Base-by-base conservation (phyloP, 2,888 invertebrate species). In the Miltochrista miniata region DNA sequence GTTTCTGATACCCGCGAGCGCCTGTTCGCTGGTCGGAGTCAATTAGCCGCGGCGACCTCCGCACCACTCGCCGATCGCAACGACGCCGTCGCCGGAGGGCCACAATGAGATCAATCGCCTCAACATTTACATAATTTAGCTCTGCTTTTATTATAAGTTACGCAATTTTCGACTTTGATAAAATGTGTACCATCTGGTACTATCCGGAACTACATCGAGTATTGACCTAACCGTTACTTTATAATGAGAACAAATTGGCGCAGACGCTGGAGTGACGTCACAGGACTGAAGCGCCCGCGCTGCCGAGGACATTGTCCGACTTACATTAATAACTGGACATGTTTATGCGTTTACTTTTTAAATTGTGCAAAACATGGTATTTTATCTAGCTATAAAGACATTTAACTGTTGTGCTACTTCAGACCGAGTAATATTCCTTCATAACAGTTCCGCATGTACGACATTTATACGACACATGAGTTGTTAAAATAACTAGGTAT, bases 201-300 rank as follows among this genome's bases (percentile, higher is more conserved):
- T 14, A 46, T 42, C 9, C 13, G 55, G 69, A 72, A 78, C 77
- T 69, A 74, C 72, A 76, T 75, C 78, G 72, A 64, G 80, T 73
- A 60, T 49, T 56, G 63, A 78, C 78, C 67, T 78, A 81, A 75
- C 77, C 70, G 68, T 72, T 73, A 76, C 77, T 79, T 80, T 75
- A 79, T 77, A 73, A 82, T 76, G 67, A 67, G 67, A 56, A 54
- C 59, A 68, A 79, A 79, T 79, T 82, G 77, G 74, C 70, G 68
- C 71, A 54, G 67, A 56, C 59, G 56, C 10, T 52, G 58, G 51
- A 59, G 59, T 79, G 79, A 79, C 79, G 76, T 77, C 78, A 79
- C 76, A 53, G 77, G 70, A 57, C 51, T 51, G 47, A 54, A 64
- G 64, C 60, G 59, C 50, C 51, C 49, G 57, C 61, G 50, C 57